phyloP scores from a whole-genome alignment of 2,888 invertebrate genomes.

The Acronicta alni region DNA sequence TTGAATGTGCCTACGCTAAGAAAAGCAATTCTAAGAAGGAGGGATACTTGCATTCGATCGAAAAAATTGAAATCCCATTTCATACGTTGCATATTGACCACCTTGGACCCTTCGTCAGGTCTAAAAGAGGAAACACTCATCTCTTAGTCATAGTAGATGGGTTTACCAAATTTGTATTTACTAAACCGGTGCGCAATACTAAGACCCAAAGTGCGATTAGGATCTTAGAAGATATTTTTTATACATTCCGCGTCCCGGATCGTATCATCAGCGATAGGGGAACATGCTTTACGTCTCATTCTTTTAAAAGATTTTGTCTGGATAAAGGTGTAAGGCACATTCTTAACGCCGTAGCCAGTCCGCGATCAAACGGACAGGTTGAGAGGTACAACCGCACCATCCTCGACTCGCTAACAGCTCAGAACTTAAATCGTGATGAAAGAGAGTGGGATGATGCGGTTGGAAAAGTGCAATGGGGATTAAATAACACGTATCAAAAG shows the following conservation, averaged over 20 bases:
- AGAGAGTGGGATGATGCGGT: constrained; percentile 17
- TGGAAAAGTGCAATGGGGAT: constrained; percentile 17
- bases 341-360: constrained; percentile 20
- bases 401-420: constrained; percentile 13
- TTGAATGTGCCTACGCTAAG: constrained; percentile 22
- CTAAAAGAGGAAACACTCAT: constrained; percentile 23
- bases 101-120: constrained; percentile 17
- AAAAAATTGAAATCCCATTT: constrained; percentile 12
- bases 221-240: constrained; percentile 15
- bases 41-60: constrained; percentile 11
- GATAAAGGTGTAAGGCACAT: constrained; percentile 11
- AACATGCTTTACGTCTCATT: constrained; percentile 16
- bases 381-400: constrained; percentile 29
- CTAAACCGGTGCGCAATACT: constrained; percentile 31
- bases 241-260: constrained; percentile 15
- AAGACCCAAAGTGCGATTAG: constrained; percentile 20
- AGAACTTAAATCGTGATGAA: constrained; percentile 10
- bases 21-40: not conserved
- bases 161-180: constrained; percentile 39
- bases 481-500: constrained; percentile 15
- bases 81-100: constrained; percentile 27
- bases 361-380: constrained; percentile 26
- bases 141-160: constrained; percentile 34
- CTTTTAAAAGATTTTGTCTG: constrained; percentile 15
- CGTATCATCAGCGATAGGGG: constrained; percentile 11